phyloP scores from a whole-genome alignment of 2,797 vertebrate species.

The Pristis pectinata region DNA sequence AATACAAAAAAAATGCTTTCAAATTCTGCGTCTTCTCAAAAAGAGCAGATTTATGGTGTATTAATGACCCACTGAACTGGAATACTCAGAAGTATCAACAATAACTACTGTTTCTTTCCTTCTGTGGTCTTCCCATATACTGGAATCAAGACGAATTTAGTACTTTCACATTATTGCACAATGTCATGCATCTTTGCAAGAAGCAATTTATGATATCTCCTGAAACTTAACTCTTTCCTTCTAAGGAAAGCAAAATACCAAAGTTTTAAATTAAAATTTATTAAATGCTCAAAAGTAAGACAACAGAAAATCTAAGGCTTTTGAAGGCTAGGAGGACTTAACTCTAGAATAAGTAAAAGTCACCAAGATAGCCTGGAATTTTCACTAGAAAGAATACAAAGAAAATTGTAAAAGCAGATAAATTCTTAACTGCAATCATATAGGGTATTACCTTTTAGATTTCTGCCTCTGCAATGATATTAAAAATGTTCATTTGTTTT shows the following conservation, averaged over 20 bases:
- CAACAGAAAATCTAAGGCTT: neutral
- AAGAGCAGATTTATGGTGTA: neutral
- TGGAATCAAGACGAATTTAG: neutral
- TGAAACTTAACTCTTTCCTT: neutral
- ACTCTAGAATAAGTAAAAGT: neutral
- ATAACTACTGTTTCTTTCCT: neutral
- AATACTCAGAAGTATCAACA: neutral
- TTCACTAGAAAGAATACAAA: slow-evolving; percentile 36
- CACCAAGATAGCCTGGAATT: neutral
- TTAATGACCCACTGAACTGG: neutral
- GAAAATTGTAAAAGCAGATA: slow-evolving; percentile 58
- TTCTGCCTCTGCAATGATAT: slow-evolving; percentile 60
- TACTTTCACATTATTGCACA: neutral
- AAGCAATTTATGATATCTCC: neutral
- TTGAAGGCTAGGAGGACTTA: neutral
- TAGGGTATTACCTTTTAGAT: slow-evolving; percentile 58
- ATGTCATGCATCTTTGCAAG: neutral
- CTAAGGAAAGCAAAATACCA: neutral
- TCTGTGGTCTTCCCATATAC: neutral
- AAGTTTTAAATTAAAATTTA: neutral
- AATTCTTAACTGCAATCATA: neutral
- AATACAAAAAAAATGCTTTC: neutral
- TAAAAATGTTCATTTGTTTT: slow-evolving; percentile 61
- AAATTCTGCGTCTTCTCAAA: neutral
- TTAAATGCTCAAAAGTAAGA: neutral